Base-by-base conservation (phyloP, 2,888 invertebrate species). In the Melieria crassipennis region DNA sequence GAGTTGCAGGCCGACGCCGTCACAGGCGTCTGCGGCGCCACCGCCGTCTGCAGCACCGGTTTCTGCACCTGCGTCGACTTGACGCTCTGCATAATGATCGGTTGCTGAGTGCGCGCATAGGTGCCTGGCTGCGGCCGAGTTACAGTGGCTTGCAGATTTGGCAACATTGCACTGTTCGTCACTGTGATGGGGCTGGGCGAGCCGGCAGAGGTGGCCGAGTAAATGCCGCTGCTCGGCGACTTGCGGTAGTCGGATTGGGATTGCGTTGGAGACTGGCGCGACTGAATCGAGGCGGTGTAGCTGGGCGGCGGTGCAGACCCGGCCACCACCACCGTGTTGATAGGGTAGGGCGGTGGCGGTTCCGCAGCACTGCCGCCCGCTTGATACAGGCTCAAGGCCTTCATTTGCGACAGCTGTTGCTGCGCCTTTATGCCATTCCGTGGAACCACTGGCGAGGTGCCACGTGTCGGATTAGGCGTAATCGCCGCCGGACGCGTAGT, bases 41-140 rank as follows among this genome's bases (percentile, higher is more conserved):
- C 95, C 9, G 98, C 98, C 13, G 97, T 98, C 87, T 98, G 98
- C 76, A 97, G 88, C 46, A 97, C 92, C 0, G 98, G 98, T 85
- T 97, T 98, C 83, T 96, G 96, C 55, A 96, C 97, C 87, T 97
- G 96, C 16, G 96, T 96, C 88, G 96, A 96, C 86, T 96, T 96
- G 16, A 98, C 98, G 47, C 96, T 95, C 85, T 97, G 97, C 96
- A 97, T 98, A 75, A 98, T 97, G 77, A 98, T 95, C 7, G 97
- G 96, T 64, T 96, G 94, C 82, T 96, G 96, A 30, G 96, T 93
- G 81, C 93, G 94, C 55, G 95, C 92, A 72, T 86, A 87, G 69
- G 95, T 94, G 92, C 96, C 94, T 4, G 96, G 94, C 75, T 94
- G 93, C 5, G 95, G 94, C 76, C 94, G 89, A 11, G 85, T 80